These are phyloP conservation scores for Drosophila mojavensis DNA, from an alignment of 1,140 invertebrate species.

Conservation along the genomic window DNA sequence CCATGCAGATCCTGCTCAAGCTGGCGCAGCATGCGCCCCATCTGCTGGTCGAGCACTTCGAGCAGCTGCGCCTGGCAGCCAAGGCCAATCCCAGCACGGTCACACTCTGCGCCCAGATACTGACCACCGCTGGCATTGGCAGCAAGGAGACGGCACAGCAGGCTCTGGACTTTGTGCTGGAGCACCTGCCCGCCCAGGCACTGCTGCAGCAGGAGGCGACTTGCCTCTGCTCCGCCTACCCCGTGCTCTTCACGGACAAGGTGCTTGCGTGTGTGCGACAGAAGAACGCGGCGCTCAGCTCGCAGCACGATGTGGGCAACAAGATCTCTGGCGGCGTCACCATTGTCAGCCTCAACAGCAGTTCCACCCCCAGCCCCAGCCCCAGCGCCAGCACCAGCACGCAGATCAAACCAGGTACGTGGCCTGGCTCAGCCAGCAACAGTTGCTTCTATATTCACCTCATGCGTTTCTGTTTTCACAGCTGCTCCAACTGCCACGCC, in stretches of 20 bases:
- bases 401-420: slow-evolving; percentile 47
- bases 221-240: slow-evolving; percentile 90
- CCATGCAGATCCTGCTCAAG: slow-evolving; percentile 91
- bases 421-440: neutral
- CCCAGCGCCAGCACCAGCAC: slow-evolving; percentile 55
- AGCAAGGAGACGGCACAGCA: slow-evolving; percentile 90
- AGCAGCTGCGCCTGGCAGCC: slow-evolving; percentile 88
- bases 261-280: slow-evolving; percentile 89
- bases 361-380: slow-evolving; percentile 39
- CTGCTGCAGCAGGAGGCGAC: slow-evolving; percentile 91
- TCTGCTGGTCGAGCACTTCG: slow-evolving; percentile 88
- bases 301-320: slow-evolving; percentile 85
- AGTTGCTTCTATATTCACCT: no score
- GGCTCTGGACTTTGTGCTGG: slow-evolving; percentile 91
- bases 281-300: slow-evolving; percentile 85
- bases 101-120: slow-evolving; percentile 87
- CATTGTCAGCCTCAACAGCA: slow-evolving; percentile 89
- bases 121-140: slow-evolving; percentile 88
- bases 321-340: slow-evolving; percentile 89
- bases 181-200: slow-evolving; percentile 89
- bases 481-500: slow-evolving; percentile 31
- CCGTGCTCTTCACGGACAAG: slow-evolving; percentile 90
- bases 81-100: slow-evolving; percentile 88
- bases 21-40: slow-evolving; percentile 89
- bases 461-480: no score